A percentile compares a stretch with the other conserved stretches of the same genome.
Evolutionary conservation across 2,888 invertebrate species (phyloP).

Genomic region (Epiblema foenella): DNA sequence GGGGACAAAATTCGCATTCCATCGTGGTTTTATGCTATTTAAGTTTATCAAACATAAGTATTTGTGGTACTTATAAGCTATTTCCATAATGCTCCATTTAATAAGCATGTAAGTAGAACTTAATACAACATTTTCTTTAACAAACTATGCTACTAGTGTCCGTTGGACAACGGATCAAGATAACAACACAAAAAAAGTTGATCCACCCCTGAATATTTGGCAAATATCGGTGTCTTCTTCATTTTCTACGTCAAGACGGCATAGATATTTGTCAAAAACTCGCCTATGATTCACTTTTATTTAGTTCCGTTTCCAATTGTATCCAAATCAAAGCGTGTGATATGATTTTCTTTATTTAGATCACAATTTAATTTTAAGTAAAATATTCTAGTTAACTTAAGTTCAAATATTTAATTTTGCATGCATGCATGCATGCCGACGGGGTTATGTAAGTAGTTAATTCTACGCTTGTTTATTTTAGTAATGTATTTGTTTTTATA

Average conservation of each 20-base stretch:
- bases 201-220: too few relatives aligned
- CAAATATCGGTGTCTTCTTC: background rate
- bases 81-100: too few relatives aligned
- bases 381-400: background rate
- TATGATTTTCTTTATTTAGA: background rate
- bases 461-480: background rate
- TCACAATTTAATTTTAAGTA: background rate
- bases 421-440: background rate
- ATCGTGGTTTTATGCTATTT: too few relatives aligned
- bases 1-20: too few relatives aligned
- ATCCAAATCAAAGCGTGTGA: background rate
- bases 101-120: too few relatives aligned
- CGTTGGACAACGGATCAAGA: too few relatives aligned
- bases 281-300: constrained; percentile 4
- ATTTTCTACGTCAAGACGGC: background rate
- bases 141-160: too few relatives aligned
- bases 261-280: background rate
- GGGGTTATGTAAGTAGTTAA: background rate
- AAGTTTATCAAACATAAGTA: too few relatives aligned
- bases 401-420: background rate
- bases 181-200: too few relatives aligned
- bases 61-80: too few relatives aligned
- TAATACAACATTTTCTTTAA: too few relatives aligned
- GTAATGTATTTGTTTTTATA: background rate
- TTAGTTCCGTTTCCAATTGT: background rate